Conservation (phyloP, 2,797 vertebrate genomes). For the Fringilla coelebs region DNA sequence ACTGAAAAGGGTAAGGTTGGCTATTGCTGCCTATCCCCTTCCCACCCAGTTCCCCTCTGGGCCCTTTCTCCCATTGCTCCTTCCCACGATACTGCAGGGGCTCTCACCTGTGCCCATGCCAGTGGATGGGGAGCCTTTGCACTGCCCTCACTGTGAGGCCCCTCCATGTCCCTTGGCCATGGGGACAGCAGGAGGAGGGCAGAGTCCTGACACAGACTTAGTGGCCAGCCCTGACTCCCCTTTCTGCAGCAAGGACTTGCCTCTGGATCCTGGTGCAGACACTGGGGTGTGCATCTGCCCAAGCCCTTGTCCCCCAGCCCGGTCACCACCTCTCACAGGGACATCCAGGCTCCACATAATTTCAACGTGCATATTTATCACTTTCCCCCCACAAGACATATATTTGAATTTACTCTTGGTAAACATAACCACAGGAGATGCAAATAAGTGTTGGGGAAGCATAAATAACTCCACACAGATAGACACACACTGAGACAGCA, state of each 20-base stretch:
- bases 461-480: constrained; percentile 62
- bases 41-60: neutral
- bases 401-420: constrained; percentile 57
- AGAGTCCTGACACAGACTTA: neutral
- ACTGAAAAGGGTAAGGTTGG: neutral
- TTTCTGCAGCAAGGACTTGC: neutral
- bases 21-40: neutral
- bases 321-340: neutral
- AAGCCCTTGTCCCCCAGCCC: neutral
- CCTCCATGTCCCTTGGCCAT: neutral
- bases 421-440: constrained; percentile 65
- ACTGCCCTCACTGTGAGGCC: neutral
- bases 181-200: neutral
- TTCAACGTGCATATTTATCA: constrained; percentile 58
- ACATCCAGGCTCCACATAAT: constrained; percentile 4
- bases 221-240: neutral
- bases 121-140: neutral
- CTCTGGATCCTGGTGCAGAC: rapidly evolving
- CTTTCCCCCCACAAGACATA: constrained; percentile 21
- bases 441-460: constrained; percentile 42
- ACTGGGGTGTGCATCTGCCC: neutral
- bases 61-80: neutral
- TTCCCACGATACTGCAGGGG: rapidly evolving
- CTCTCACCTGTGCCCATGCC: neutral
- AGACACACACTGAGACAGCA: constrained; percentile 49